Percentiles rank a stretch among this genome's conserved stretches.
Conservation (phyloP, 2,113 vertebrate species). For the Larimichthys crocea region DNA sequence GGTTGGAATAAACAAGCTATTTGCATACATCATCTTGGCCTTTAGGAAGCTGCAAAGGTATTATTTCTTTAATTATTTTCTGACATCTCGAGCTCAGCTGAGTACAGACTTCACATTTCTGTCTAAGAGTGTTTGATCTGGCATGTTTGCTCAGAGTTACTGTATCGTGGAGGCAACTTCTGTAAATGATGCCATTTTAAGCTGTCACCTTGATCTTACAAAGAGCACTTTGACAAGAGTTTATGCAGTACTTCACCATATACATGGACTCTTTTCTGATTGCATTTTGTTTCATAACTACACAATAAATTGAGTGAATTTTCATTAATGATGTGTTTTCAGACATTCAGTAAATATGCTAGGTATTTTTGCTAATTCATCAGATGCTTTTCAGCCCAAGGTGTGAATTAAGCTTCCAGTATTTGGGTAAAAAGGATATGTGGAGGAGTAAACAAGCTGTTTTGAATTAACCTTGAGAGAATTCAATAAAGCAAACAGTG, state of each 20-base stretch:
- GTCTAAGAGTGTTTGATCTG: slow-evolving; percentile 41
- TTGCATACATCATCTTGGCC: too few species aligned
- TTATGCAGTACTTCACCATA: background rate
- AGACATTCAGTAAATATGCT: slow-evolving; percentile 9
- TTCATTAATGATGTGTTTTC: background rate
- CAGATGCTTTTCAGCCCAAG: slow-evolving; percentile 17
- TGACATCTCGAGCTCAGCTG: slow-evolving; percentile 25
- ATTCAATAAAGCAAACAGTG: slow-evolving; percentile 35
- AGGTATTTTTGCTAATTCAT: slow-evolving; percentile 14
- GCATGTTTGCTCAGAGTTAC: slow-evolving; percentile 32
- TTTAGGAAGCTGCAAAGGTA: too few species aligned
- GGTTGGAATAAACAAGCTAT: too few species aligned
- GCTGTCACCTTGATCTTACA: slow-evolving; percentile 25
- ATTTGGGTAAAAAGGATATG: background rate
- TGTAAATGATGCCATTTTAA: slow-evolving; percentile 42
- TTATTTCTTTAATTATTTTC: too few species aligned
- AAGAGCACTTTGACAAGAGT: slow-evolving; percentile 10
- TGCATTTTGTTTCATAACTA: background rate
- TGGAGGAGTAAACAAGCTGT: slow-evolving; percentile 37
- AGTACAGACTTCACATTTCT: slow-evolving; percentile 40
- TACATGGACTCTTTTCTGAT: slow-evolving; percentile 1
- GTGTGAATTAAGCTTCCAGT: slow-evolving; percentile 20
- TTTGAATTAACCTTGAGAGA: slow-evolving; percentile 52
- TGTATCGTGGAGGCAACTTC: slow-evolving; percentile 30
- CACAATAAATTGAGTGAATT: background rate